Conservation (phyloP, 1,140 invertebrate genomes). For the Lethocerus indicus region DNA sequence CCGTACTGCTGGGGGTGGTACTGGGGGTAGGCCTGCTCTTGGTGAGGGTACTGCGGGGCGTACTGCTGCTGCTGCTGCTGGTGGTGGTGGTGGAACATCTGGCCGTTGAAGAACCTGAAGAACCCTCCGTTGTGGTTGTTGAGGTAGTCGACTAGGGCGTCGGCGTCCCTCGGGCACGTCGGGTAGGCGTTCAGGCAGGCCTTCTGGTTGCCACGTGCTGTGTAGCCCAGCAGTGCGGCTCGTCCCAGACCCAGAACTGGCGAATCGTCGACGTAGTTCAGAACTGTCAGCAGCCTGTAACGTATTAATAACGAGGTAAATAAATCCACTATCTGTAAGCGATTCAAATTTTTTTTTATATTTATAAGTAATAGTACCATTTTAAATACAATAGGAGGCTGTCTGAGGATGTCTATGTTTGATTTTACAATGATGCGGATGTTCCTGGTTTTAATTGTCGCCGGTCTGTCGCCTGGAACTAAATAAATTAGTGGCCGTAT, state of each 20-base stretch:
- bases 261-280: constrained; percentile 29
- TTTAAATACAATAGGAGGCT: too few species aligned
- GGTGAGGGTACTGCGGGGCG: neutral
- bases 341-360: too few species aligned
- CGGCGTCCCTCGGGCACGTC: constrained; percentile 50
- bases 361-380: too few species aligned
- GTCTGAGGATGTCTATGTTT: too few species aligned
- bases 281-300: constrained; percentile 29
- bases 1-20: neutral
- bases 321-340: too few species aligned
- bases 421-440: too few species aligned
- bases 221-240: constrained; percentile 51
- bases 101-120: constrained; percentile 50
- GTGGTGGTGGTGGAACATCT: neutral
- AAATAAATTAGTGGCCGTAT: too few species aligned
- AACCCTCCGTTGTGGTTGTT: constrained; percentile 77
- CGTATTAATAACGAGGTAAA: too few species aligned
- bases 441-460: too few species aligned
- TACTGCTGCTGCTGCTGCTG: neutral
- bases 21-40: neutral
- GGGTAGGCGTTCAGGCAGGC: constrained; percentile 45
- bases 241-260: constrained; percentile 49
- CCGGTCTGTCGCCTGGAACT: too few species aligned
- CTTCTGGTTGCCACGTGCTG: constrained; percentile 37
- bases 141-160: constrained; percentile 53